Conservation (phyloP, 2,888 invertebrate species). For the Marasmarcha lunaedactyla region DNA sequence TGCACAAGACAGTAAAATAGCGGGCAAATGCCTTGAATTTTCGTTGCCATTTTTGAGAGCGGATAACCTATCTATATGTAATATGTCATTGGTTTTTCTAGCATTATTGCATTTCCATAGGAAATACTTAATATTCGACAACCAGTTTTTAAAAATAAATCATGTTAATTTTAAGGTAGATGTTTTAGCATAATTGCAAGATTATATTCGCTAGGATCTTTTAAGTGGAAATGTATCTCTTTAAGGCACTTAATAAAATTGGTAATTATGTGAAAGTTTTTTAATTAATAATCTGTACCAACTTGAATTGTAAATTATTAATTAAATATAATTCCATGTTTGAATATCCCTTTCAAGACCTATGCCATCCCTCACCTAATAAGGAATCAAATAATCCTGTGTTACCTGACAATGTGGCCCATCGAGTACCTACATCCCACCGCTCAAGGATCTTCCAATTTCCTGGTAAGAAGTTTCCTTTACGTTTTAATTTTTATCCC, state of each 20-base stretch:
- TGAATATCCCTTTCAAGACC: slow-evolving; percentile 45
- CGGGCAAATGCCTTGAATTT: too few species aligned
- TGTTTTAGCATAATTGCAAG: slow-evolving; percentile 54
- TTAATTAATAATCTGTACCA: slow-evolving; percentile 6
- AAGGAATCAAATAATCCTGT: slow-evolving; percentile 55
- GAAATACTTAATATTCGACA: neutral
- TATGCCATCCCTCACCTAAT: slow-evolving; percentile 61
- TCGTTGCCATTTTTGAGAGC: too few species aligned
- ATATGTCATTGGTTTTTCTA: too few species aligned
- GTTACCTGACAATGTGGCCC: slow-evolving; percentile 52
- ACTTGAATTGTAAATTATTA: neutral
- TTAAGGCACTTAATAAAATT: slow-evolving; percentile 54
- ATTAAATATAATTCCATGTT: neutral
- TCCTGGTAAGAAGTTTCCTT: slow-evolving; percentile 68
- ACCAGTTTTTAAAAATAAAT: slow-evolving; percentile 23
- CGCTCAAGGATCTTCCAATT: slow-evolving; percentile 61
- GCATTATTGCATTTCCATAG: neutral
- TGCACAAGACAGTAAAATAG: too few species aligned
- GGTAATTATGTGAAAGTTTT: slow-evolving; percentile 36
- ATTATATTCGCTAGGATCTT: slow-evolving; percentile 62
- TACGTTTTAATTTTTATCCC: slow-evolving; percentile 57
- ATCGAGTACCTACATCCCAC: slow-evolving; percentile 63
- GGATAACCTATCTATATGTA: too few species aligned
- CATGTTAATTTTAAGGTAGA: slow-evolving; percentile 60
- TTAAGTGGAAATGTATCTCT: slow-evolving; percentile 54